Base-by-base conservation (phyloP, 2,888 invertebrate species). In the Sinodicranocentrus sp. region DNA sequence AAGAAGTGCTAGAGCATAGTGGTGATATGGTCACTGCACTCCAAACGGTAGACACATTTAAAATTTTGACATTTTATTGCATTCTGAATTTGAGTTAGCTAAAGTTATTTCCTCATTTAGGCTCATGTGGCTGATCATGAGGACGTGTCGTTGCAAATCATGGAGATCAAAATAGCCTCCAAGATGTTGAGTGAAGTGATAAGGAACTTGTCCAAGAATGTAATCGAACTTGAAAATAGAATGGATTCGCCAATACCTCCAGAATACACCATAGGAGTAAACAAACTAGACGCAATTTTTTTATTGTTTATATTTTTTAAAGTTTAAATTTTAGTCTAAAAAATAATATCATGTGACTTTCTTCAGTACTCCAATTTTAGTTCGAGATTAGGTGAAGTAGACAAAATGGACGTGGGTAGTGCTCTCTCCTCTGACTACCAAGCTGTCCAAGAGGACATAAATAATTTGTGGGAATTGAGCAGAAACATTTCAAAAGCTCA, bases 141-240 rank as follows among this genome's bases (percentile, higher is more conserved):
- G 19, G 78, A 84, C 19, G 54, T 75, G 0, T 82, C 78, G 1
- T 52, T 84, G 26, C 75, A 84, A 59, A 70, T 86, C 1, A 86
- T 86, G 84, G 86, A 86, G 48, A 75, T 84, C 13, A 86, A 86
- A 71, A 82, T 84, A 33, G 86, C 86, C 0, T 79, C 83, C 0
- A 86, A 86, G 63, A 59, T 84, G 77, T 25, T 86, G 3, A 80
- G 79, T 39, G 86, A 86, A 23, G 75, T 86, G n/a, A 76, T 86
- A 13, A 33, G 86, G 6, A 85, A 86, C 44, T 67, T 68, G 52
- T 68, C 68, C 8, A 68, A 25, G 28, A 84, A 70, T 54, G 59
- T 84, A 26, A 28, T 17, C 17, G 76, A 80, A 19, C 25, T 39
- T n/a, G 39, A 59, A 17, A 10, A 39, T 10, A 28, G 44, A 17